Evolutionary conservation across 2,113 vertebrate species (phyloP), one percentile per base, ranked within the genome.

Genomic region (Sebastes schlegelii): DNA sequence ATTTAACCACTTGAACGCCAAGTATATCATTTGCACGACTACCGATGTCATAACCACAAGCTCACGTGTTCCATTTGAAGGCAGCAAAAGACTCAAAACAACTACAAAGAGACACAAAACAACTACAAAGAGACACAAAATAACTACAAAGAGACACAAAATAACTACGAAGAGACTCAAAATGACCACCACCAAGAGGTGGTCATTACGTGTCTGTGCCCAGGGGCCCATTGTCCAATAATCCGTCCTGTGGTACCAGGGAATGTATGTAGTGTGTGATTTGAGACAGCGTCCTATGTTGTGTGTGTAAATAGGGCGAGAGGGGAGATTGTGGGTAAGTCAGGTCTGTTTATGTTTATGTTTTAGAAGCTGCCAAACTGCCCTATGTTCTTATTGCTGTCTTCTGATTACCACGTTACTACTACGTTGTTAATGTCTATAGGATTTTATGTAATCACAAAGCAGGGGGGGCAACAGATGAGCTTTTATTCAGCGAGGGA

Each of bases 361-460:
- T 93, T 93, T 83, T 88, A 90, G 90, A 94, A 93, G 92, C 93
- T 95, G 94, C 94, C 94, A 95, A 94, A 95, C 88, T 94, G 92
- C 92, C 92, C 92, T 83, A 58, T 84, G 89, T 92, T 93, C 77
- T 90, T 91, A 85, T 79, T 82, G 68, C 74, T 26, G 85, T 94
- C 84, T 70, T 91, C 78, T 83, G 67, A 83, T 86, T 91, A 82
- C 66, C 79, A 84, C 19, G 9, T 89, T 82, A 83, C 70, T 45
- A 71, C 76, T 64, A 21, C 40, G 74, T 77, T 64, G 69, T 83
- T 86, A 61, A 49, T 77, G 81, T 81, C 63, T 40, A 21, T 54
- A 67, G 57, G 63, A 76, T 52, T 55, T 82, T 68, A 46, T 61
- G 83, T 87, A n/a, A 80, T 64, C 76, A 83, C 79, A 76, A 43